Conservation (phyloP, 2,113 vertebrate species). For the Macaca nemestrina region DNA sequence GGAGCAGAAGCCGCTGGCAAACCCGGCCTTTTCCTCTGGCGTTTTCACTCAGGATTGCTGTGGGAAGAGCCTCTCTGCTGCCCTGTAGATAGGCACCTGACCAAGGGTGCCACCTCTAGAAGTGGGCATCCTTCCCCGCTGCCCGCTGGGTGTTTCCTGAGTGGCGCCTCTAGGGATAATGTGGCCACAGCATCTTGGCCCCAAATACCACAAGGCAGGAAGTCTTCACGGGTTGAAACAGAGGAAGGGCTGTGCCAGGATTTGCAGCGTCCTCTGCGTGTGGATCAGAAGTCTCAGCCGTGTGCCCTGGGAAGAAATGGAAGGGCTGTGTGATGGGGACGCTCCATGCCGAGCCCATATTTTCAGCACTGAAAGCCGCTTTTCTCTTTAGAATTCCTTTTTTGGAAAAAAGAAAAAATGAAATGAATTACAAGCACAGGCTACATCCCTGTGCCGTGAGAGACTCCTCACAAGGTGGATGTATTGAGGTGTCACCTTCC, state of each 20-base stretch:
- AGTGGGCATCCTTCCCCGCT: rapidly evolving
- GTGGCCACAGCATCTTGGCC: rapidly evolving
- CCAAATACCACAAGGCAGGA: conserved; percentile 11
- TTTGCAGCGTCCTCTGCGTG: not conserved
- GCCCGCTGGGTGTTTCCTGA: rapidly evolving
- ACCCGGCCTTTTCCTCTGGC: rapidly evolving
- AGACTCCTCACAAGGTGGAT: conserved; percentile 62
- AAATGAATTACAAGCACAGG: conserved; percentile 70
- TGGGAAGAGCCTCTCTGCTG: not conserved
- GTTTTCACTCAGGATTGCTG: too few species aligned
- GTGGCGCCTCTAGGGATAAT: rapidly evolving
- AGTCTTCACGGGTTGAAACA: conserved; percentile 38
- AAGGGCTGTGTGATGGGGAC: not conserved
- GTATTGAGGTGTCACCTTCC: conserved; percentile 14
- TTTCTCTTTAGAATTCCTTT: conserved; percentile 64
- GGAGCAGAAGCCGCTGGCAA: not conserved
- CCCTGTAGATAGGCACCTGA: rapidly evolving
- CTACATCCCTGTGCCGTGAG: conserved; percentile 35
- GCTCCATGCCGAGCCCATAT: not conserved
- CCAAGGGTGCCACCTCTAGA: rapidly evolving
- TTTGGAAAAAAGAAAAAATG: conserved; percentile 58
- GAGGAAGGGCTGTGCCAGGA: not conserved
- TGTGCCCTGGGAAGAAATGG: not conserved
- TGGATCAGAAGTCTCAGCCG: rapidly evolving
- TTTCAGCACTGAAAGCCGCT: conserved; percentile 51